Percentiles rank a stretch among this genome's conserved stretches.
phyloP scores from a whole-genome alignment of 2,888 invertebrate genomes.

The Sabatieria punctata region DNA sequence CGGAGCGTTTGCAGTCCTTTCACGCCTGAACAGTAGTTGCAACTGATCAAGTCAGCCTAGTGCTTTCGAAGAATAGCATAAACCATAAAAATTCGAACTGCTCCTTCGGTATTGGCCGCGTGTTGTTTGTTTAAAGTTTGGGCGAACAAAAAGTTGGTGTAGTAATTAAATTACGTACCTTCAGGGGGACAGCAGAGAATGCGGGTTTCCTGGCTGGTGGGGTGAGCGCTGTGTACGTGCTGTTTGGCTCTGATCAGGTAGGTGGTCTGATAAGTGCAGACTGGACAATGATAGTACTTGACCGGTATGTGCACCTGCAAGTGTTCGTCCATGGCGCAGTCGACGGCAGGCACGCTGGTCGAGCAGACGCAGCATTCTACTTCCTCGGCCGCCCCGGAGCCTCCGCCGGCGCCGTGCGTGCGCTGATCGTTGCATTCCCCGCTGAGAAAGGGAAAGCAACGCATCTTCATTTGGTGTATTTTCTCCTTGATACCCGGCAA shows the following conservation, averaged over 20 bases:
- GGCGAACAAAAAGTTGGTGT: too few relatives aligned
- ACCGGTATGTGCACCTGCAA: not conserved
- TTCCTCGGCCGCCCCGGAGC: not conserved
- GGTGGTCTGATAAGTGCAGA: conserved; percentile 1
- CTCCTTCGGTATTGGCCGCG: too few relatives aligned
- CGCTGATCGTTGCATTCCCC: not conserved
- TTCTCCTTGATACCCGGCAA: conserved; percentile 7
- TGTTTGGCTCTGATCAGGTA: not conserved
- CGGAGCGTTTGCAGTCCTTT: not conserved
- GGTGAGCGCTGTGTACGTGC: not conserved
- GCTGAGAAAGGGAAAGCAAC: conserved; percentile 8
- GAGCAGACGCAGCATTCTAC: not conserved
- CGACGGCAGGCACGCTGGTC: not conserved
- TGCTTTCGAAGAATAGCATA: too few relatives aligned
- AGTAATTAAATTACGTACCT: too few relatives aligned
- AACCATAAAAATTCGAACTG: too few relatives aligned
- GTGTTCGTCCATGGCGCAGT: conserved; percentile 1
- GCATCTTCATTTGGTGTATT: conserved; percentile 3
- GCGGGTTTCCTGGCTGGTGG: not conserved
- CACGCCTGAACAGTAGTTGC: too few relatives aligned
- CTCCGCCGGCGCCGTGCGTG: not conserved
- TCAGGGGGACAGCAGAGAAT: conserved; percentile 4
- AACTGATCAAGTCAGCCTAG: too few relatives aligned
- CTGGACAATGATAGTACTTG: conserved; percentile 1
- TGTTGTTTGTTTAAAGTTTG: too few relatives aligned